Evolutionary conservation across 1,140 invertebrate genomes (phyloP), one percentile per base, ranked within the genome.

Genomic region (Nomia melanderi): DNA sequence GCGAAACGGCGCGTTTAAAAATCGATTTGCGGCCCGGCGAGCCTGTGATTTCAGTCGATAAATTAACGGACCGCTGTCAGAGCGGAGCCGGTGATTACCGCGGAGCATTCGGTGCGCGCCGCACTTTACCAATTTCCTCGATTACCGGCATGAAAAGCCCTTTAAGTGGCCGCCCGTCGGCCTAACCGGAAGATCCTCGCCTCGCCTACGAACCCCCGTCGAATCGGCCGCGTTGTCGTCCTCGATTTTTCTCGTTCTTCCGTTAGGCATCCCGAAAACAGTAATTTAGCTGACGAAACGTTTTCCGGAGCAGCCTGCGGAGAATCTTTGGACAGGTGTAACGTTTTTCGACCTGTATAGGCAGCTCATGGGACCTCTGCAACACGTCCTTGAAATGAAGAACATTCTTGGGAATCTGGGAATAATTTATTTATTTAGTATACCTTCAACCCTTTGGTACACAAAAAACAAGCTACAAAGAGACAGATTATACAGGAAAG

Each of bases 41-140:
- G 62, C 23, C 87, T 88, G 81, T 88, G 81, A 84, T 88, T 88
- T 88, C 71, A 69, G 80, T 77, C 86, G 84, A 87, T 87, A 88
- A 88, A 88, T 88, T 86, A 87, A 86, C 77, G 60, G 69, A 44
- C 56, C 65, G 57, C 71, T 77, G 67, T 74, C 82, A 75, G 64
- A 36, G n/a, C 29, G 14, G 63, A 54, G 36, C 29, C 27, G 75
- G 74, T 79, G 69, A 86, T 86, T 86, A 86, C 76, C 73, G 59
- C 66, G 66, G 64, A 59, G 73, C 82, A n/a, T 84, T 75, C 65
- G 66, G 62, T 71, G 67, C 75, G 50, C 70, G 63, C 70, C 72
- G 76, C 83, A 82, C 78, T 87, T 88, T 87, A 87, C 79, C 85
- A 82, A 85, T 87, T 88, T 87, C 79, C 82, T 87, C 82, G 75